Conservation (phyloP, 2,113 vertebrate species). For the Nesoenas mayeri region DNA sequence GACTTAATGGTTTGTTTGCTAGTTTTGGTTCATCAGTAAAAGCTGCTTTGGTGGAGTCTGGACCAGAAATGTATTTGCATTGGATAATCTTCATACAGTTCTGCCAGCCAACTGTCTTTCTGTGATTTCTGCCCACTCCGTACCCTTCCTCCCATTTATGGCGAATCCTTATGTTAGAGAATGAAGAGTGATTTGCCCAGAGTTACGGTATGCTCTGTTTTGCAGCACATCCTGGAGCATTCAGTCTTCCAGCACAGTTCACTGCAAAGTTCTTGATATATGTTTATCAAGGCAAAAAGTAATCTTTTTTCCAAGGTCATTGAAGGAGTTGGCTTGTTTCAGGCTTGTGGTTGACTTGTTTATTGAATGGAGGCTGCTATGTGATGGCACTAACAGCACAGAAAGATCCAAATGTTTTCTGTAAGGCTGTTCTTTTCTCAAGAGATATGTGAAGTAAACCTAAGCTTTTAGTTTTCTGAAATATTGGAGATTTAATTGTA, state of each 20-base stretch:
- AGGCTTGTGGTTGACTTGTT: not conserved
- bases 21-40: not conserved
- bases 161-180: not conserved
- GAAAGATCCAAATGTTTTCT: not conserved
- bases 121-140: not conserved
- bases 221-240: not conserved
- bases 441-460: not conserved
- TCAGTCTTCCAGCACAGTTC: not conserved
- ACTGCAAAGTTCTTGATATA: not conserved
- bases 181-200: not conserved
- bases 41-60: not conserved
- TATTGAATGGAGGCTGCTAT: not conserved
- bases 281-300: not conserved
- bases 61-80: not conserved
- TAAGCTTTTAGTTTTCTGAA: not conserved
- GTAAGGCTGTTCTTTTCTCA: not conserved
- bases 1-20: not conserved
- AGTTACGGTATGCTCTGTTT: not conserved
- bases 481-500: not conserved
- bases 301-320: not conserved
- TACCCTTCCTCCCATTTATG: fast-evolving
- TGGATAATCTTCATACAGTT: not conserved
- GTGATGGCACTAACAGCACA: not conserved
- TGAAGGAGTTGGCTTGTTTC: not conserved
- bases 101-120: not conserved